Conservation (phyloP, 2,113 vertebrate species). For the Boulengeromyrus knoepffleri region DNA sequence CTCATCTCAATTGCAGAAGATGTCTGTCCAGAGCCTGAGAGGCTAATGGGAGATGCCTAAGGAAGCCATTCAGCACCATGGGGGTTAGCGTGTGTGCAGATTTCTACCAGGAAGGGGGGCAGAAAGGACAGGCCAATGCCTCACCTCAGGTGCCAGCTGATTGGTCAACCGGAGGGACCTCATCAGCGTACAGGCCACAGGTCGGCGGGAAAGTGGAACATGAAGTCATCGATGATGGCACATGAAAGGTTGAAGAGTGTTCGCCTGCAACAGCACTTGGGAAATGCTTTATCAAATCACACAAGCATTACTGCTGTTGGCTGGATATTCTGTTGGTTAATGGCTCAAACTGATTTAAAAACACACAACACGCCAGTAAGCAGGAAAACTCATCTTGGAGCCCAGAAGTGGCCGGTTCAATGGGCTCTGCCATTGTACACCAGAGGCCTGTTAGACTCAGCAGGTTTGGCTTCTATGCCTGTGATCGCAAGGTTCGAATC, state of each 20-base stretch:
- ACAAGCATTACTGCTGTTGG: not conserved
- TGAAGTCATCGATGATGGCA: not conserved
- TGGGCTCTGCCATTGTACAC: not conserved
- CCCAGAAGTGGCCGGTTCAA: not conserved
- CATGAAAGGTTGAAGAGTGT: not conserved
- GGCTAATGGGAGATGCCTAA: not conserved
- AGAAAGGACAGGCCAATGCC: not conserved
- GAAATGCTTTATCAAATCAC: not conserved
- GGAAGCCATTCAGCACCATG: not conserved
- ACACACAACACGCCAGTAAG: not conserved
- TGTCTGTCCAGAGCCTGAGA: not conserved
- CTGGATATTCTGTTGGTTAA: not conserved
- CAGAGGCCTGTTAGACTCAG: not conserved
- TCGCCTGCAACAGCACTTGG: not conserved
- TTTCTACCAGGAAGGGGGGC: not conserved
- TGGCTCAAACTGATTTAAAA: not conserved
- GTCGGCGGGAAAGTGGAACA: not conserved
- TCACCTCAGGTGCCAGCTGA: not conserved
- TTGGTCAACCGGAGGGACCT: not conserved
- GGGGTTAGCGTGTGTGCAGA: not conserved
- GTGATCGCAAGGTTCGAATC: not conserved
- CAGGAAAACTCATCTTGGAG: not conserved
- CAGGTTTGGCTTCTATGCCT: not conserved
- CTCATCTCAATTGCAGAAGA: not conserved
- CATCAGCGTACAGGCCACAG: not conserved